phyloP scores from a whole-genome alignment of 1,140 invertebrate species.

The Drosophila pallidifrons region DNA sequence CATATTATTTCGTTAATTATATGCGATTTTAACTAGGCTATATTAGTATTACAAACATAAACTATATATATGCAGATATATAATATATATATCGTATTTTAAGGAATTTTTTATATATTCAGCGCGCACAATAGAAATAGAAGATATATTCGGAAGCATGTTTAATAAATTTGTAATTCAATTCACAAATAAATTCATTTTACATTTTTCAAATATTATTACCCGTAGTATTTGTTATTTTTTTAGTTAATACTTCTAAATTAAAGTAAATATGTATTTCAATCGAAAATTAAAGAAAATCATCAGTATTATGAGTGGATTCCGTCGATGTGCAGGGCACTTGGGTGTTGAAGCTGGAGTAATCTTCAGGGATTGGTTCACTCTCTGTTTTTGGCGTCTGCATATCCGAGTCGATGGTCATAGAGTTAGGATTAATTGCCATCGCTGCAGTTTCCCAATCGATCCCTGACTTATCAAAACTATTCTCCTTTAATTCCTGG shows the following conservation, averaged over 20 bases:
- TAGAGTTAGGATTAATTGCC: slow-evolving; percentile 47
- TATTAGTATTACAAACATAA: slow-evolving; percentile 1
- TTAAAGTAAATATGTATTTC: background rate
- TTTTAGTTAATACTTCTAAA: no score
- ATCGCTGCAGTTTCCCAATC: slow-evolving; percentile 17
- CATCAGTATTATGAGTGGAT: background rate
- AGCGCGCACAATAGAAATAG: slow-evolving; percentile 23
- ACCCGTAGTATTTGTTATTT: no score
- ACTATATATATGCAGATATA: no score
- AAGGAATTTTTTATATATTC: slow-evolving; percentile 64
- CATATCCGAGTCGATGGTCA: slow-evolving; percentile 22
- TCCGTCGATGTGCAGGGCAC: slow-evolving; percentile 56
- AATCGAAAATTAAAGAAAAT: slow-evolving; percentile 1
- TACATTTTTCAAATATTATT: slow-evolving; percentile 12
- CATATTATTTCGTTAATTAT: slow-evolving; percentile 8
- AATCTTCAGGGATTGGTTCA: slow-evolving; percentile 30
- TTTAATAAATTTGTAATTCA: slow-evolving; percentile 30
- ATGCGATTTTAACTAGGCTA: slow-evolving; percentile 45
- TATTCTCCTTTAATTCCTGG: background rate
- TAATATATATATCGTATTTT: slow-evolving; percentile 27
- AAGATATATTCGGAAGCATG: slow-evolving; percentile 19
- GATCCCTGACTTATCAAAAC: background rate
- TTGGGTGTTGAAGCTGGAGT: slow-evolving; percentile 51
- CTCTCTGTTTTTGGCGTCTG: slow-evolving; percentile 11
- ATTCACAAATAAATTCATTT: slow-evolving; percentile 28